Base-by-base conservation (phyloP, 2,113 vertebrate species). In the Genyomyrus donnyi region DNA sequence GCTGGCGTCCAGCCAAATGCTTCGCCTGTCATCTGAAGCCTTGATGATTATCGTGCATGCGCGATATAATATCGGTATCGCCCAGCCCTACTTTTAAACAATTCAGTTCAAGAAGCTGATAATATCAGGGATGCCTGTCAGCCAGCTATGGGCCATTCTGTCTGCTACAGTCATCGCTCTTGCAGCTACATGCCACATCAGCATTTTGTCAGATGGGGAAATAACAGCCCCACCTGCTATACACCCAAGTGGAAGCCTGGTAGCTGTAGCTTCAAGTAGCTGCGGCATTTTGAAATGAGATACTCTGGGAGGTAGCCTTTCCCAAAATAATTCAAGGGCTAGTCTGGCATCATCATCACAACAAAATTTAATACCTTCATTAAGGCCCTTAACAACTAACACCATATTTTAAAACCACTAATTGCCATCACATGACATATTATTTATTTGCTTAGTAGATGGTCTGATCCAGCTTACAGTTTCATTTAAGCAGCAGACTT, bases 271-370 rank as follows among this genome's bases (percentile, higher is more conserved):
- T 48, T 48, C n/a, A 46, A n/a, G 83, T n/a, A 24, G 39, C 39
- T 48, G 24, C 45, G 5, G 45, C 83, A 48, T 48, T 24, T 48
- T 85, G 83, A 85, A 85, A 80, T 56, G 27, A 15, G 27, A 58
- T n/a, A 49, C 52, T 21, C 89, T 11, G 80, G 80, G 52, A 19
- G 89, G 74, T 11, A 89, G 77, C 50, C 89, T 85, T 89, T 84
- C 80, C 77, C 52, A 58, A 88, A 39, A 42, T 31, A 58, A 58
- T 53, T 10, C 27, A 27, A 42, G 53, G 52, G 48, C 46, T 11
- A 39, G n/a, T 1, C 21, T 50, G 49, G 11, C n/a, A 49, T n/a
- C 49, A 49, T 35, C 85, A 52, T 31, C 49, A 13, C n/a, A 52
- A 52, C 85, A 19, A 87, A 52, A 52, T 87, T 53, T 53, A 80